These are phyloP conservation scores for Corythaeola cristata DNA, from an alignment of 2,113 vertebrate species.

Conservation along the genomic window DNA sequence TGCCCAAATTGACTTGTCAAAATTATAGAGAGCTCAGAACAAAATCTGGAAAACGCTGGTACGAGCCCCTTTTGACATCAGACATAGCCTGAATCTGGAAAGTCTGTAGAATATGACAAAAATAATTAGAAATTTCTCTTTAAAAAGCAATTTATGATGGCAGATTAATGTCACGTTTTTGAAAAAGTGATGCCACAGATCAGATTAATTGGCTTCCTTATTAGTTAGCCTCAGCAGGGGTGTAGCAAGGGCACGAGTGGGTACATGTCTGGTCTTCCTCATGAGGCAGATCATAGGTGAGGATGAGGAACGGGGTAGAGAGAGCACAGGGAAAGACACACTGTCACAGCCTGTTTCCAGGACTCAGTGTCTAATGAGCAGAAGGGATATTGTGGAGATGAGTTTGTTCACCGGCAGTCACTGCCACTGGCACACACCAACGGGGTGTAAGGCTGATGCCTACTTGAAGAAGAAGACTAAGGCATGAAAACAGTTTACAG, in stretches of 20 bases:
- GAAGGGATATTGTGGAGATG: neutral
- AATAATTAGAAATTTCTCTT: slow-evolving; percentile 6
- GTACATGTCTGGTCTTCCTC: neutral
- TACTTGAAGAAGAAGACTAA: neutral
- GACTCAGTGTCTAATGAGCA: neutral
- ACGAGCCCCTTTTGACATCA: neutral
- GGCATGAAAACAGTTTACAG: neutral
- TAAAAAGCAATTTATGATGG: neutral
- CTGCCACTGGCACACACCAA: neutral
- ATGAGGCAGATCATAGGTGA: neutral
- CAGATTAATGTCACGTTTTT: neutral
- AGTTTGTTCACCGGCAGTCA: neutral
- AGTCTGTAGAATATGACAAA: neutral
- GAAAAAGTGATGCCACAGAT: neutral
- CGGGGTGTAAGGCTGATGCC: neutral
- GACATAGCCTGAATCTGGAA: neutral
- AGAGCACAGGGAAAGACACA: neutral
- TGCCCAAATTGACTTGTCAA: neutral
- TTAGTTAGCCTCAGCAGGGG: slow-evolving; percentile 4
- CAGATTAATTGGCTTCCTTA: slow-evolving; percentile 19
- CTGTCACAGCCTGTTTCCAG: neutral
- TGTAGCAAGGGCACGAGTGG: neutral
- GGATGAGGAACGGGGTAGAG: neutral
- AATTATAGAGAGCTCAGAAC: rapidly evolving
- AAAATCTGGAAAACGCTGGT: neutral